Evolutionary conservation across 2,797 vertebrate genomes (phyloP), one percentile per base, ranked within the genome.

Genomic region (Anabacerthia variegaticeps): DNA sequence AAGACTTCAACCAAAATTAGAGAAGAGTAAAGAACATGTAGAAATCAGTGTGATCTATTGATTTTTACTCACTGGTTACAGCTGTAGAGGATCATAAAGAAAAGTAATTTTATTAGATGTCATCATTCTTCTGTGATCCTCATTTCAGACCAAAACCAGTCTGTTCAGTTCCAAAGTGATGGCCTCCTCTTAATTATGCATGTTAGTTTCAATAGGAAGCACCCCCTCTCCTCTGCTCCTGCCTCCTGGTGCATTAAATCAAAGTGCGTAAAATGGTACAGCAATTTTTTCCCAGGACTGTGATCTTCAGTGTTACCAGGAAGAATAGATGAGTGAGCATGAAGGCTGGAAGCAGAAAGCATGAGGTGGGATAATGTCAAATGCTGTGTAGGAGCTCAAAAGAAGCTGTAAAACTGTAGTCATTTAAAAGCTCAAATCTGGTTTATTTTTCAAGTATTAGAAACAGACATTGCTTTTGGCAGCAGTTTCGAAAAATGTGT

Each of bases 391-490:
- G 85, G 71, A 94, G 73, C 84, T 95, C 87, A 93, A 97, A 96
- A 97, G 89, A 81, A 97, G 67, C 78, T 96, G 74, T 97, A 97
- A 98, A 98, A 96, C 73, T 97, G 94, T 94, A 94, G 93, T 97
- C 95, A 98, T 94, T 98, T 96, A 92, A 97, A 97, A 98, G 97
- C 95, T 97, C 74, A 98, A 98, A 98, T 98, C 96, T 97, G 97
- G 95, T 97, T 97, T 98, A 97, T 98, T 98, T 98, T 98, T 96
- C 94, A 97, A 95, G 89, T 97, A 98, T 98, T 98, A 97, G 97
- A 98, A 98, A 85, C 98, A 98, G 97, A 98, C 97, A 97, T 96
- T 97, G 94, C 62, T 55, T 93, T 97, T 98, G 98, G 98, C 98
- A 97, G 96, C 78, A 91, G 91, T 95, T 97, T 93, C 97, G 88